Conservation (phyloP, 2,113 vertebrate species). For the Condylura cristata region DNA sequence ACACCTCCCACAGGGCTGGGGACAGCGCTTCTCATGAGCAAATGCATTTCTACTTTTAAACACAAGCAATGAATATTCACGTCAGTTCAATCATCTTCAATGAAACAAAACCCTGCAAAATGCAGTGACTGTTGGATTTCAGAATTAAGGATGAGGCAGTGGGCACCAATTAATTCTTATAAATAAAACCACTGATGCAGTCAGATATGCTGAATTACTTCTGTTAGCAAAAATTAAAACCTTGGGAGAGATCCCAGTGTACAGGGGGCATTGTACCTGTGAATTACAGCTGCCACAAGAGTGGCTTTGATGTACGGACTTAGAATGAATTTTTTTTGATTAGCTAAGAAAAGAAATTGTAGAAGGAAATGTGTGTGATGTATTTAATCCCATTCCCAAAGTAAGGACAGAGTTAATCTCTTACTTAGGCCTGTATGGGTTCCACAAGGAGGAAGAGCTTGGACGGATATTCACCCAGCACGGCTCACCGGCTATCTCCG, state of each 20-base stretch:
- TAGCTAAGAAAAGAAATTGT: neutral
- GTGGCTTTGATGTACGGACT: neutral
- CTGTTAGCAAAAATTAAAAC: neutral
- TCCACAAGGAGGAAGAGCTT: neutral
- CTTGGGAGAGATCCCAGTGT: neutral
- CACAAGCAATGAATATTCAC: neutral
- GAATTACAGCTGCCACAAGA: neutral
- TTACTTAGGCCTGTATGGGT: neutral
- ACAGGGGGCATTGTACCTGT: neutral
- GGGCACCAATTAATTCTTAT: neutral
- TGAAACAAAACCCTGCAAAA: too few species aligned
- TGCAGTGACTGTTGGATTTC: constrained; percentile 23
- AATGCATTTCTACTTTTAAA: neutral
- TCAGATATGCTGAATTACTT: neutral
- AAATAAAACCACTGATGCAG: neutral
- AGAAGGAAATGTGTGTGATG: neutral
- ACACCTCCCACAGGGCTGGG: neutral
- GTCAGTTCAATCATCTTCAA: neutral
- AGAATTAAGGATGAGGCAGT: neutral
- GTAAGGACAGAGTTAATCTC: neutral
- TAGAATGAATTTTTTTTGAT: neutral
- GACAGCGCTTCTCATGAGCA: neutral
- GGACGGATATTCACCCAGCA: neutral
- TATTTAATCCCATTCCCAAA: neutral
- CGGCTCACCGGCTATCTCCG: neutral